Conservation (phyloP, 1,140 invertebrate species). For the Rhysida immarginata region DNA sequence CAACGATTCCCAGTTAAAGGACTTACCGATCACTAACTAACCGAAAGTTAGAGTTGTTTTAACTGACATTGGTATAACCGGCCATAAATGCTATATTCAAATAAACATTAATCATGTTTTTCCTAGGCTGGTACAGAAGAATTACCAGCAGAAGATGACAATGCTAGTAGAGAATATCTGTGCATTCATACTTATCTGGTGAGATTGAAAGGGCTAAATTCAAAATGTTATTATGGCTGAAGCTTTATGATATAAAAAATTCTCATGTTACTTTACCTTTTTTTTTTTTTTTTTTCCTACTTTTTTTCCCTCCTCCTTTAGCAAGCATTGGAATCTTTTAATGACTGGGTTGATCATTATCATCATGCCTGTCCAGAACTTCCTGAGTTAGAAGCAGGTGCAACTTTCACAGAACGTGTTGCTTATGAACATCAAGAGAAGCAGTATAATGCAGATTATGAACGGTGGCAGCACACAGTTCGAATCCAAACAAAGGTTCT, state of each 20-base stretch:
- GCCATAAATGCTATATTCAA: too few species aligned
- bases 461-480: slow-evolving; percentile 55
- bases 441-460: slow-evolving; percentile 55
- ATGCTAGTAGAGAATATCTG: slow-evolving; percentile 34
- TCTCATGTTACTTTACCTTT: too few species aligned
- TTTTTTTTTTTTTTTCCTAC: background rate
- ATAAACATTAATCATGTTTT: too few species aligned
- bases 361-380: slow-evolving; percentile 56
- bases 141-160: slow-evolving; percentile 27
- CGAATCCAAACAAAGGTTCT: slow-evolving; percentile 46
- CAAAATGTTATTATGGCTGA: too few species aligned
- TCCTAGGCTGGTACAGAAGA: slow-evolving; percentile 26
- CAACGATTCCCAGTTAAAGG: too few species aligned
- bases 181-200: slow-evolving; percentile 35
- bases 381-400: slow-evolving; percentile 30
- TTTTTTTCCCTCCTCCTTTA: slow-evolving; percentile 18
- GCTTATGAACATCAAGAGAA: slow-evolving; percentile 66
- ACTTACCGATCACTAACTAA: too few species aligned
- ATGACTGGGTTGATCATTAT: slow-evolving; percentile 70
- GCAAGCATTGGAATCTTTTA: slow-evolving; percentile 71
- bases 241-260: too few species aligned
- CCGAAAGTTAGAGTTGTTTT: too few species aligned
- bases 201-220: slow-evolving; percentile 13
- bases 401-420: slow-evolving; percentile 72
- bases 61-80: too few species aligned